These are phyloP conservation scores for Ganaspis brasiliensis DNA, from an alignment of 2,888 invertebrate genomes.

Conservation along the genomic window DNA sequence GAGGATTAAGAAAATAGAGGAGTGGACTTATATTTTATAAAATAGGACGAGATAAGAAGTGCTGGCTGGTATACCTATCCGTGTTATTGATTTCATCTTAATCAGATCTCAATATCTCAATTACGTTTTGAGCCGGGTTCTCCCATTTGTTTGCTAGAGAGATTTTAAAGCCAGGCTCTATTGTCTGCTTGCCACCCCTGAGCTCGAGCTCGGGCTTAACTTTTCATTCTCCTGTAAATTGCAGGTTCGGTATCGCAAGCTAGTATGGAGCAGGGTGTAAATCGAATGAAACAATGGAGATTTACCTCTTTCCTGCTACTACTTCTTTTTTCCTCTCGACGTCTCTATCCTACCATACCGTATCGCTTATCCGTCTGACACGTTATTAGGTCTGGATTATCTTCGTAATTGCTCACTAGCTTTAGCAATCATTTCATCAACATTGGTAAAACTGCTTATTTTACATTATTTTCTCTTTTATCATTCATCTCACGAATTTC, in stretches of 20 bases:
- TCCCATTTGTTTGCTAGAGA: conserved; percentile 78
- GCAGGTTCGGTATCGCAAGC: conserved; percentile 75
- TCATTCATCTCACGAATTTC: neutral
- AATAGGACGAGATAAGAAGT: conserved; percentile 40
- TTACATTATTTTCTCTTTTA: conserved; percentile 3
- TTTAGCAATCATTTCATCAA: conserved; percentile 33
- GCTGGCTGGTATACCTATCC: conserved; percentile 50
- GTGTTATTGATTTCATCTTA: conserved; percentile 80
- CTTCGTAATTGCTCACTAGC: conserved; percentile 63
- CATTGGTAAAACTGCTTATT: conserved; percentile 8
- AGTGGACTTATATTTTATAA: conserved; percentile 8
- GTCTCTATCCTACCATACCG: conserved; percentile 53
- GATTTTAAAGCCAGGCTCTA: conserved; percentile 78
- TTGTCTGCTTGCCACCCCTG: conserved; percentile 78
- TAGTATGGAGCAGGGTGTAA: conserved; percentile 73
- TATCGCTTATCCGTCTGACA: conserved; percentile 65
- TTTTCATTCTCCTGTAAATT: conserved; percentile 80
- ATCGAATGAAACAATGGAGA: conserved; percentile 79
- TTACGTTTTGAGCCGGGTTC: conserved; percentile 77
- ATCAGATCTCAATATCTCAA: conserved; percentile 80
- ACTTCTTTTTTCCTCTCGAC: conserved; percentile 57
- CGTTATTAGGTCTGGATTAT: conserved; percentile 68
- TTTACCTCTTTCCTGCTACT: conserved; percentile 59
- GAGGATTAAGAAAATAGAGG: conserved; percentile 3
- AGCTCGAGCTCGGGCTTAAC: conserved; percentile 77